Conservation (phyloP, 2,797 vertebrate species). For the Hipposideros larvatus region DNA sequence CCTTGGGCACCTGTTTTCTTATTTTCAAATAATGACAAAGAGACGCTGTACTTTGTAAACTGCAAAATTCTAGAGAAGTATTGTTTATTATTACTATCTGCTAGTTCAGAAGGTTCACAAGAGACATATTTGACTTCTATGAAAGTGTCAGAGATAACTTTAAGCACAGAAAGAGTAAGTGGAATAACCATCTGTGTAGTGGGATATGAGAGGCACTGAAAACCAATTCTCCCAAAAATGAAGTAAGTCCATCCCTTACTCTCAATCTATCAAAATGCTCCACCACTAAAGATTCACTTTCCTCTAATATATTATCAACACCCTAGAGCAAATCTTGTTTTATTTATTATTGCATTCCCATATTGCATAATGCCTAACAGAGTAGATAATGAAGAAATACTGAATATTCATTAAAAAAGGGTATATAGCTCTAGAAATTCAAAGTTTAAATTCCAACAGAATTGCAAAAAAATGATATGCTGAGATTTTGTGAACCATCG, state of each 20-base stretch:
- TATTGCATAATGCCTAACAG: neutral
- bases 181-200: neutral
- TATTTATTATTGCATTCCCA: neutral
- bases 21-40: constrained; percentile 8
- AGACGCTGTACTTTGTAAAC: neutral
- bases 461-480: neutral
- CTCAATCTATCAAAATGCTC: neutral
- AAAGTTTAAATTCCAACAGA: constrained; percentile 13
- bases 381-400: neutral
- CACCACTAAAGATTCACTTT: neutral
- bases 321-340: neutral
- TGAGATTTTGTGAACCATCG: neutral
- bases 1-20: neutral
- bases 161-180: neutral
- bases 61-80: neutral
- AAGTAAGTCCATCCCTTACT: neutral
- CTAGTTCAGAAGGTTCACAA: neutral
- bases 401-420: neutral
- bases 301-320: neutral
- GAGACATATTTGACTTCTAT: neutral
- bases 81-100: neutral
- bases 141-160: neutral
- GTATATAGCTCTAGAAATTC: neutral
- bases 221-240: neutral
- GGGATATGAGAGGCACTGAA: neutral